Evolutionary conservation across 2,797 vertebrate species (phyloP).

Genomic region (Cichlasoma orientale): DNA sequence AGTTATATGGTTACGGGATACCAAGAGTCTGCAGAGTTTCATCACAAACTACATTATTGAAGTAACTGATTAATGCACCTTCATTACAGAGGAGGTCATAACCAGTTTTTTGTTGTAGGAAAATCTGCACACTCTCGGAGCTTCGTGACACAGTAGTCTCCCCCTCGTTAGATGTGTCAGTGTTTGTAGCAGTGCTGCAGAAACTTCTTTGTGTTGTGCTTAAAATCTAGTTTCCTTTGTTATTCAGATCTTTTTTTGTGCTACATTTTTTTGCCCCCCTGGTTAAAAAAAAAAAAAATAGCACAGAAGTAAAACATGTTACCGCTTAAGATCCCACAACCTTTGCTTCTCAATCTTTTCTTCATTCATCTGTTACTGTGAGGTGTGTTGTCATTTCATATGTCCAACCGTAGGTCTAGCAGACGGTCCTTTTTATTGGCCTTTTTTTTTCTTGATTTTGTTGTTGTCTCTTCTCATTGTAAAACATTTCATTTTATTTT

Average conservation of each 20-base stretch:
- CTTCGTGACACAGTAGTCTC: slow-evolving; percentile 9
- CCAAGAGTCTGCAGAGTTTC: slow-evolving; percentile 18
- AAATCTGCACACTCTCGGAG: slow-evolving; percentile 36
- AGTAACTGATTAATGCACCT: slow-evolving; percentile 1
- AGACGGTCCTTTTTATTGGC: slow-evolving; percentile 18
- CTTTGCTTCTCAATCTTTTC: slow-evolving; percentile 5
- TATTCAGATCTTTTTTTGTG: slow-evolving; percentile 11
- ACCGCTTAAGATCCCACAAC: slow-evolving; percentile 15
- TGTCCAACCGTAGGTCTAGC: slow-evolving; percentile 9
- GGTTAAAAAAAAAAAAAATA: slow-evolving; percentile 17
- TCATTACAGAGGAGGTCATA: background rate
- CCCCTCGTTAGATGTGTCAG: slow-evolving; percentile 4
- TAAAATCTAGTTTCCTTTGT: slow-evolving; percentile 35
- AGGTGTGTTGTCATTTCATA: slow-evolving; percentile 33
- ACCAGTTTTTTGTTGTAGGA: slow-evolving; percentile 18
- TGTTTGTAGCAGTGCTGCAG: slow-evolving; percentile 16
- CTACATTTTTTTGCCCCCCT: slow-evolving; percentile 6
- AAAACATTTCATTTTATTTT: slow-evolving; percentile 3
- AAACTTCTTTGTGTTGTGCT: slow-evolving; percentile 12
- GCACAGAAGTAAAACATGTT: slow-evolving; percentile 9
- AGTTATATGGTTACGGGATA: background rate
- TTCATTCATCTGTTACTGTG: slow-evolving; percentile 32
- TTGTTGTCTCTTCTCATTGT: slow-evolving; percentile 15
- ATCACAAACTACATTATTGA: background rate
- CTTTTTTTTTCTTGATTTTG: slow-evolving; percentile 5